Base-by-base conservation (phyloP, 2,888 invertebrate species). In the Desoria tigrina region DNA sequence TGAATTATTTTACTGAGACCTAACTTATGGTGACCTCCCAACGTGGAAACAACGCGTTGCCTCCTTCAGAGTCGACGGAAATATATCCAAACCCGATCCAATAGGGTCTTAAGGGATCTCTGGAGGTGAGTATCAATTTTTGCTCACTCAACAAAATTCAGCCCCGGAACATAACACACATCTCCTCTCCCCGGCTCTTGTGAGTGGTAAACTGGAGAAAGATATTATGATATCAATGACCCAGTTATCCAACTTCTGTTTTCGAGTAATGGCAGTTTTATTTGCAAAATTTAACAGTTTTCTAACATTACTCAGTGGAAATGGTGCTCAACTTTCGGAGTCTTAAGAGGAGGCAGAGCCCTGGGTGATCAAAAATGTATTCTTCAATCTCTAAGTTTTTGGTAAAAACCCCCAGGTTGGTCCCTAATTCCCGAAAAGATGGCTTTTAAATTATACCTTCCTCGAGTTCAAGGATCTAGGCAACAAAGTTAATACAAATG, bases 251-350 rank as follows among this genome's bases (percentile, higher is more conserved):
- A 64, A 59, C 54, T 64, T 64, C 51, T 64, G 58, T 57, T 28
- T 39, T 28, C 58, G 26, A 28, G 51, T 54, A 59, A 64, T 64
- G 58, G 53, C 45, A 37, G 51, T 59, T 64, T 59, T 58, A 58
- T 59, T 64, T 59, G 59, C 42, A 53, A 64, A 59, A 59, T 59
- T 58, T 59, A 59, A 42, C 54, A 64, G 42, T 64, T 64, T 59
- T 32, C 21, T 26, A 27, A 53, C 42, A 58, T 63, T 57, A 57
- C 32, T 49, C 18, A 39, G 18, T 18, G 18, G 42, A 26, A 58
- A 24, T 26, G 2, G 45, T 18, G n/a, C 16, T 14, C 6, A 45
- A 58, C 27, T 45, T 51, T 51, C 26, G 24, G 45, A 27, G 7
- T 27, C 28, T 39, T n/a, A 45, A 45, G 45, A 45, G 26, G 11